phyloP scores from a whole-genome alignment of 2,888 invertebrate genomes.

The Agrochola litura region DNA sequence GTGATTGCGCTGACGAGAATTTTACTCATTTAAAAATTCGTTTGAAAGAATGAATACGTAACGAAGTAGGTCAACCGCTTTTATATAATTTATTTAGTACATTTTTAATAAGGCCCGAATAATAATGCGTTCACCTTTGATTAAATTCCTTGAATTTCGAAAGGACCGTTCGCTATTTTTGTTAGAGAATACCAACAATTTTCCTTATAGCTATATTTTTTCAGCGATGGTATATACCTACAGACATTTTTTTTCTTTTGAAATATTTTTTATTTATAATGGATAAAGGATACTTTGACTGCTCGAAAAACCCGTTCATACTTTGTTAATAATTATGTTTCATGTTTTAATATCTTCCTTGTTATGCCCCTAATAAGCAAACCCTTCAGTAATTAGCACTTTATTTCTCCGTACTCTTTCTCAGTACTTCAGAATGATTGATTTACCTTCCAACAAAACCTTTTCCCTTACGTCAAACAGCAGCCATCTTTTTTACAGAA shows the following conservation, averaged over 20 bases:
- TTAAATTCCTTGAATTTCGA: slow-evolving; percentile 38
- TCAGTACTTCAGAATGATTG: slow-evolving; percentile 54
- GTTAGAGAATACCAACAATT: background rate
- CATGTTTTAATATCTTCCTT: background rate
- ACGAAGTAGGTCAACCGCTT: slow-evolving; percentile 57
- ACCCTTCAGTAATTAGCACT: slow-evolving; percentile 42
- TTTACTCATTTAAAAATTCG: slow-evolving; percentile 54
- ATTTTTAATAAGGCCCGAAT: slow-evolving; percentile 44
- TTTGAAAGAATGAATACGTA: slow-evolving; percentile 54
- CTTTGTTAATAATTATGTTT: slow-evolving; percentile 1
- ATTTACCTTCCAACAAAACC: slow-evolving; percentile 40
- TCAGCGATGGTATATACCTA: background rate
- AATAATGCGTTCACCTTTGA: slow-evolving; percentile 37
- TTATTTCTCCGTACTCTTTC: slow-evolving; percentile 23
- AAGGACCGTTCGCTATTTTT: slow-evolving; percentile 12
- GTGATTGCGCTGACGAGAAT: slow-evolving; percentile 46
- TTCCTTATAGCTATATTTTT: background rate
- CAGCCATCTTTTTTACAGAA: slow-evolving; percentile 30
- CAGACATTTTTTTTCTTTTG: slow-evolving; percentile 2
- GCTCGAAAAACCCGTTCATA: background rate
- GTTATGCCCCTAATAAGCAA: slow-evolving; percentile 16
- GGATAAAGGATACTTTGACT: background rate
- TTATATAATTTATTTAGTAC: slow-evolving; percentile 53
- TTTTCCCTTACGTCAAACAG: slow-evolving; percentile 22
- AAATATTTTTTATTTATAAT: background rate